Evolutionary conservation across 2,888 invertebrate species (phyloP), one percentile per base, ranked within the genome.

Genomic region (Carpatolechia fugitivella): DNA sequence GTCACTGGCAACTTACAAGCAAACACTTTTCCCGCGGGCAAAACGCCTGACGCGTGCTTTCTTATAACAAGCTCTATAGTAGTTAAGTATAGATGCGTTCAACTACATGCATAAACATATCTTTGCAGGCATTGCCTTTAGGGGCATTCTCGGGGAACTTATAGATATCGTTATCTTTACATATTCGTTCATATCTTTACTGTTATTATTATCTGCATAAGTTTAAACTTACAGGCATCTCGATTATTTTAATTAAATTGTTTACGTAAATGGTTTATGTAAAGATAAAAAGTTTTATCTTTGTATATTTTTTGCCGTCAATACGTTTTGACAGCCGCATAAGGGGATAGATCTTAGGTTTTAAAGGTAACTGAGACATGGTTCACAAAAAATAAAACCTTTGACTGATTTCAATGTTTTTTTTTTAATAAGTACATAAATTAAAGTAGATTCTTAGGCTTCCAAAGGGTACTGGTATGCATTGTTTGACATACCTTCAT

Each of bases 21-120:
- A 60, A 62, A 62, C 61, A 62, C 56, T 58, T 57, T 55, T 57
- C 60, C 58, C 61, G 41, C 38, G 38, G 56, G 56, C 50, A 7
- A 44, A 44, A 44, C 3, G 44, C 13, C n/a, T 41, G 20, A 20
- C 41, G 41, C 38, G 38, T 38, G 38, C 38, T 41, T 20, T 18
- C 5, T 16, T 41, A 20, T 41, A 41, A 41, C 40, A 20, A 41
- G 40, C 40, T 41, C 20, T 18, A n/a, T n/a, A 24, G 40, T 18
- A 41, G 40, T 41, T 41, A 41, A 41, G 40, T 41, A 41, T 18
- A 18, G 40, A 41, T 41, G 40, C 18, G 40, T 41, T 41, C 11
- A 41, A 41, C 40, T 18, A 41, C 40, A 41, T 20, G 20, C 40
- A 41, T 41, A 41, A 41, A 41, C 40, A 41, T 41, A 18, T 10